Evolutionary conservation across 2,888 invertebrate species (phyloP).

Genomic region (Eugnorisma glareosa): DNA sequence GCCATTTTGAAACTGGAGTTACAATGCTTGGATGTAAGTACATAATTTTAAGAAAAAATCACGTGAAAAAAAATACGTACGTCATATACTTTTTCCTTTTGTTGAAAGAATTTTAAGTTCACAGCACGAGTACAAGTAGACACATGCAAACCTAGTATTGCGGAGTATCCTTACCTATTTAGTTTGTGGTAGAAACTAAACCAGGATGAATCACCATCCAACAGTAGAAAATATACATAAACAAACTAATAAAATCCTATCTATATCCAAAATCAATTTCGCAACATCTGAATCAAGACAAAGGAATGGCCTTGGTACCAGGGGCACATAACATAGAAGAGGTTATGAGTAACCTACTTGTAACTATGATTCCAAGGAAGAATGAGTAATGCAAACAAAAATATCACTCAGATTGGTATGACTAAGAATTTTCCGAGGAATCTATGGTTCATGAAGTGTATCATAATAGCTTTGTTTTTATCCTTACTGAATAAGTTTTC

Average conservation of each 20-base stretch:
- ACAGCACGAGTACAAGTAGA: not conserved
- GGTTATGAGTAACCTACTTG: slow-evolving; percentile 54
- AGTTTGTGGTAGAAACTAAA: not conserved
- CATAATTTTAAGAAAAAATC: not conserved
- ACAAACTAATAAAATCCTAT: slow-evolving; percentile 1
- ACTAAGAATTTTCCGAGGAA: slow-evolving; percentile 53
- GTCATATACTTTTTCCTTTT: not conserved
- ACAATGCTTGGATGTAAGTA: too few relatives aligned
- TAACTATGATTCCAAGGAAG: slow-evolving; percentile 51
- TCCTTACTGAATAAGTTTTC: slow-evolving; percentile 16
- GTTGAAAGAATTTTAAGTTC: not conserved
- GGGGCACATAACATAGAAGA: slow-evolving; percentile 15
- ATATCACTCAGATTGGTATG: slow-evolving; percentile 42
- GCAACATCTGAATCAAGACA: slow-evolving; percentile 34
- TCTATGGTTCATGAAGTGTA: slow-evolving; percentile 9
- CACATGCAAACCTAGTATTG: not conserved
- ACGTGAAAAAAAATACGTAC: not conserved
- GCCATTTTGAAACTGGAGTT: not conserved
- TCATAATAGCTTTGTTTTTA: slow-evolving; percentile 15
- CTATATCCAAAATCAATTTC: slow-evolving; percentile 21
- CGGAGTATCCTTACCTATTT: not conserved
- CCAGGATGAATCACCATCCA: not conserved
- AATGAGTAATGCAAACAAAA: slow-evolving; percentile 61
- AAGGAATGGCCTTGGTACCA: slow-evolving; percentile 39
- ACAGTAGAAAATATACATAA: slow-evolving; percentile 1